Conservation (phyloP, 2,113 vertebrate species). For the Micromys minutus region DNA sequence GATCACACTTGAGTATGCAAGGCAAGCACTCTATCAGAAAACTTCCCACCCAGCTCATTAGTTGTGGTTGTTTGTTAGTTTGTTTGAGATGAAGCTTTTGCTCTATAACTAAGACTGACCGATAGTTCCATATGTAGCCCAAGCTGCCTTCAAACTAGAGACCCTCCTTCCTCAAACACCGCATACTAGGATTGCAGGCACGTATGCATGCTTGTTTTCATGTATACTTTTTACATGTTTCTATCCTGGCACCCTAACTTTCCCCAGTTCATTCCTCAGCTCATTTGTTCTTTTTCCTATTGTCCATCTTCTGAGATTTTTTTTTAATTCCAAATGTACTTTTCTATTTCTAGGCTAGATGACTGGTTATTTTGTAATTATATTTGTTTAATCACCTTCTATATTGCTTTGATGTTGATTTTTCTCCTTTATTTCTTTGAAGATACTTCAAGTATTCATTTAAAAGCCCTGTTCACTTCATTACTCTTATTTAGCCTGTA, state of each 20-base stretch:
- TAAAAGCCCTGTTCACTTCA: background rate
- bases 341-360: conserved; percentile 13
- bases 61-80: background rate
- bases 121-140: background rate
- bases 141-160: background rate
- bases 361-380: conserved; percentile 36
- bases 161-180: background rate
- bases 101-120: background rate
- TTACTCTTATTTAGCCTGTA: background rate
- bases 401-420: conserved; percentile 16
- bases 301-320: background rate
- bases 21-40: background rate
- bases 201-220: background rate
- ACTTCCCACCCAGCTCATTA: background rate
- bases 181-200: background rate
- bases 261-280: background rate
- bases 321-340: conserved; percentile 12
- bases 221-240: background rate
- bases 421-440: conserved; percentile 39
- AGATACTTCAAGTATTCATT: conserved; percentile 27
- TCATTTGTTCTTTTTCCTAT: conserved; percentile 7
- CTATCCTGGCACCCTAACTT: background rate
- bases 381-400: background rate
- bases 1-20: background rate
- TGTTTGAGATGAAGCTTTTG: background rate